These are phyloP conservation scores for Emydura subglobosa DNA, from an alignment of 2,113 vertebrate genomes.

Conservation along the genomic window DNA sequence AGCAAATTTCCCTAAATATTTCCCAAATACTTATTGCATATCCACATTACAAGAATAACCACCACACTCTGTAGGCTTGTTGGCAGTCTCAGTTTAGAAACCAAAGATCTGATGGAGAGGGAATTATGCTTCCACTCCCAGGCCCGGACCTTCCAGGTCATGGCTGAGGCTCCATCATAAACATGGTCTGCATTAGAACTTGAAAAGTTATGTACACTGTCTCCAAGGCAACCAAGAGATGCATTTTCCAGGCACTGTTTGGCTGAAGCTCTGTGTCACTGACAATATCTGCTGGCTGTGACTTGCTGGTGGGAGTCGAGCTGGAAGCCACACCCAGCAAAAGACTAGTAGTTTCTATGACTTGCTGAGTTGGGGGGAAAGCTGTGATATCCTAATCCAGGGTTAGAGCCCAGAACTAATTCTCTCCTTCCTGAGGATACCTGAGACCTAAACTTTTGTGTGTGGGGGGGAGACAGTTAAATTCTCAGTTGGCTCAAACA, in stretches of 20 bases:
- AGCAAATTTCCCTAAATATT: not conserved
- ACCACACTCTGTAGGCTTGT: not conserved
- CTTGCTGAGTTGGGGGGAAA: not conserved
- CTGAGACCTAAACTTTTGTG: constrained; percentile 18
- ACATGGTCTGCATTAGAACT: not conserved
- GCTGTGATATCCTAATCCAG: constrained; percentile 45
- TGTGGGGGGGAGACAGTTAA: not conserved
- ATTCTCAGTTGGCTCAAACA: constrained; percentile 45
- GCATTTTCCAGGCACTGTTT: too few species aligned
- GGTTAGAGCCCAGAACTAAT: constrained; percentile 49
- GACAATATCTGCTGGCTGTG: not conserved
- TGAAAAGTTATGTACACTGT: not conserved
- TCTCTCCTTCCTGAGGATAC: constrained; percentile 71
- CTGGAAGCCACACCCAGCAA: constrained; percentile 40
- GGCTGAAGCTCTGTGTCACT: not conserved
- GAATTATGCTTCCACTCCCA: not conserved
- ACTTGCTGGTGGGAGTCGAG: not conserved
- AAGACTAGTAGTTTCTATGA: not conserved
- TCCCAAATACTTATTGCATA: not conserved
- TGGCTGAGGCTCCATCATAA: not conserved
- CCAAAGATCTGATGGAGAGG: not conserved
- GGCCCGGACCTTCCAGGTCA: not conserved
- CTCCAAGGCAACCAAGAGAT: rapidly evolving
- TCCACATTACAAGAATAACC: not conserved
- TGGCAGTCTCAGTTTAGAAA: not conserved